Base-by-base conservation (phyloP, 2,888 invertebrate species). In the Ichneumoninae sp. region DNA sequence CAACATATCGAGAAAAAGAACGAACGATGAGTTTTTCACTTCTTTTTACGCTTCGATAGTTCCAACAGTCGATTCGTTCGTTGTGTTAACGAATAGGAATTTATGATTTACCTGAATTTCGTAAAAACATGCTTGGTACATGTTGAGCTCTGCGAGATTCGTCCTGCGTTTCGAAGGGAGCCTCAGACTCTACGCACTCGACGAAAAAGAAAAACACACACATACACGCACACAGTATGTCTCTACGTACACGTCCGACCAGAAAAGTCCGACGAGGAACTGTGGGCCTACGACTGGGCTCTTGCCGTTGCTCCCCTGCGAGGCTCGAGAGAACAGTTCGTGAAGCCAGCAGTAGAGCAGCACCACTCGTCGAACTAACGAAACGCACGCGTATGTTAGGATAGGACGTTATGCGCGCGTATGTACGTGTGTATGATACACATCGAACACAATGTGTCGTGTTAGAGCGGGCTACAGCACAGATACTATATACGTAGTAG, bases 41-140 rank as follows among this genome's bases (percentile, higher is more conserved):
- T 83, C 83, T 85, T 86, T 47, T 47, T 47, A 3, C 19, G 16
- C 65, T 22, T 70, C 52, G 65, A 26, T 33, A 7, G 13, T 50
- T 44, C 19, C n/a, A 36, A 47, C 44, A 44, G 33, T 70, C 50
- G 30, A 54, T 13, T 26, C 16, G 13, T 8, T 60, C 36, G n/a
- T 57, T 44, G 44, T 57, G 57, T 79, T 10, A 50, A 44, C 22
- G 71, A 82, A 57, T 13, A 16, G 5, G 19, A 65, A 54, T n/a
- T 33, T 10, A 75, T 52, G 54, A 84, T 86, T 90, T 91, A 91
- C 91, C 91, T 91, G 90, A 90, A 90, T 91, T 87, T 88, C 87
- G 88, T 86, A 84, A 87, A 88, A 88, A 84, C 88, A 88, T 90
- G 89, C 90, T 89, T 88, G 89, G 82, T 81, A 86, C 90, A 89